Conservation (phyloP, 2,888 invertebrate species). For the Halocaridina rubra region DNA sequence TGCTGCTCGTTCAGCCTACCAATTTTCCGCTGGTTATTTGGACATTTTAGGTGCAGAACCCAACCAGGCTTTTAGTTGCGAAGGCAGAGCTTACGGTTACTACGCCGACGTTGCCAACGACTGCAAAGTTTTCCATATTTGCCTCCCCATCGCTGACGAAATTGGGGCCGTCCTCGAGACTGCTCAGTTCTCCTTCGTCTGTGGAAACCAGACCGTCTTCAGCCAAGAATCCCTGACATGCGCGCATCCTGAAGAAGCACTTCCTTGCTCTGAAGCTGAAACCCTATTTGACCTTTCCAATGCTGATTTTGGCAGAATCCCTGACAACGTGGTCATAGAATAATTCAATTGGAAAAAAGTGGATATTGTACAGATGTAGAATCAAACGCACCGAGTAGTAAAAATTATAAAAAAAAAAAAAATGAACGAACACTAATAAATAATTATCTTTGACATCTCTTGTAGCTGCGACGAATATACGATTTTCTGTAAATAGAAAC, state of each 20-base stretch:
- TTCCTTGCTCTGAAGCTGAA: slow-evolving; percentile 64
- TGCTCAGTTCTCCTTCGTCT: slow-evolving; percentile 65
- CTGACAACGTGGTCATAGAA: slow-evolving; percentile 12
- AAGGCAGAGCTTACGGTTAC: slow-evolving; percentile 64
- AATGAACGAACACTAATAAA: too few relatives aligned
- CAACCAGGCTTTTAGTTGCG: slow-evolving; percentile 62
- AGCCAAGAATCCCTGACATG: slow-evolving; percentile 65
- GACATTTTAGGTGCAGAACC: slow-evolving; percentile 42
- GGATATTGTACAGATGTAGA: too few relatives aligned
- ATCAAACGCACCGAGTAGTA: too few relatives aligned
- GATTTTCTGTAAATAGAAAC: too few relatives aligned
- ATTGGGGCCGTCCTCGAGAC: slow-evolving; percentile 51
- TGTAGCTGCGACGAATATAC: too few relatives aligned
- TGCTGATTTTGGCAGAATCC: slow-evolving; percentile 64
- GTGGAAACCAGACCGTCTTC: slow-evolving; percentile 65
- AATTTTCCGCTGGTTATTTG: slow-evolving; percentile 53
- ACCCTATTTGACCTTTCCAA: slow-evolving; percentile 64
- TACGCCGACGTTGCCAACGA: slow-evolving; percentile 65
- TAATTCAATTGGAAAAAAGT: too few relatives aligned
- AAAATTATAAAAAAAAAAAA: too few relatives aligned
- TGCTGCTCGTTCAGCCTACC: slow-evolving; percentile 26
- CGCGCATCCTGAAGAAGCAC: slow-evolving; percentile 63
- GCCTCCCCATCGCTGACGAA: slow-evolving; percentile 62
- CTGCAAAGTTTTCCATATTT: slow-evolving; percentile 65
- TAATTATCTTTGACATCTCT: too few relatives aligned